A percentile compares a stretch with the other conserved stretches of the same genome.
These are phyloP conservation scores for Monochamus saltuarius DNA, from an alignment of 1,140 invertebrate species.

Conservation along the genomic window DNA sequence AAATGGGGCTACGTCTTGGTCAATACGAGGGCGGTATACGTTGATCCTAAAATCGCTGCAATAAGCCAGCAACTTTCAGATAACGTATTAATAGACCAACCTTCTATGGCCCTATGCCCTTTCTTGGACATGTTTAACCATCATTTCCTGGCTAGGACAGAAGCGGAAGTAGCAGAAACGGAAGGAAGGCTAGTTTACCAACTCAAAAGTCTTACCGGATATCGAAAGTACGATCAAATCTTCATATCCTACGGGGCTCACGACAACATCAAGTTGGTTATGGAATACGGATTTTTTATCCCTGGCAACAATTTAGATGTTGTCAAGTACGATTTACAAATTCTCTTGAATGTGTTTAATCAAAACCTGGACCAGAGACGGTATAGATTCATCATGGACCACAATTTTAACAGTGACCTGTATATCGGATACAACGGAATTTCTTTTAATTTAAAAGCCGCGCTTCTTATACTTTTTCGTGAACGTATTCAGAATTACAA, in stretches of 20 bases:
- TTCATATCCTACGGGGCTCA: slow-evolving; percentile 78
- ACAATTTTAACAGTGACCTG: slow-evolving; percentile 54
- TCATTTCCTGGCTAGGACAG: slow-evolving; percentile 56
- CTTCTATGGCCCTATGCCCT: slow-evolving; percentile 70
- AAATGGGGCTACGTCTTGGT: slow-evolving; percentile 70
- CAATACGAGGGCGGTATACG: slow-evolving; percentile 72
- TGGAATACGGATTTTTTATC: slow-evolving; percentile 76
- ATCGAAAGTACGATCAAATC: slow-evolving; percentile 61
- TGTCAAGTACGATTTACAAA: slow-evolving; percentile 55
- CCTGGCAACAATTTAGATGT: slow-evolving; percentile 62
- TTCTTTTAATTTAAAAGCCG: slow-evolving; percentile 53
- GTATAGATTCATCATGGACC: slow-evolving; percentile 56
- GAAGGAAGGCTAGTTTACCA: slow-evolving; percentile 55
- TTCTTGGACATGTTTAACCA: slow-evolving; percentile 82
- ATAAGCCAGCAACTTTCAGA: slow-evolving; percentile 5
- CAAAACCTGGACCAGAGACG: slow-evolving; percentile 44
- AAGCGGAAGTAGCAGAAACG: slow-evolving; percentile 52
- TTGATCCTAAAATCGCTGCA: slow-evolving; percentile 46
- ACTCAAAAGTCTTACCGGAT: slow-evolving; percentile 54
- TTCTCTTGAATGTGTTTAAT: slow-evolving; percentile 52
- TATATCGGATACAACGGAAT: slow-evolving; percentile 48
- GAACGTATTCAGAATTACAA: slow-evolving; percentile 28
- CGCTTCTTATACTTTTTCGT: slow-evolving; percentile 49
- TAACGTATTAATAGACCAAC: slow-evolving; percentile 51
- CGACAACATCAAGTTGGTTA: slow-evolving; percentile 65